A percentile compares a stretch with the other conserved stretches of the same genome.
Conservation (phyloP, 2,888 invertebrate genomes). For the Lumbricus terrestris region DNA sequence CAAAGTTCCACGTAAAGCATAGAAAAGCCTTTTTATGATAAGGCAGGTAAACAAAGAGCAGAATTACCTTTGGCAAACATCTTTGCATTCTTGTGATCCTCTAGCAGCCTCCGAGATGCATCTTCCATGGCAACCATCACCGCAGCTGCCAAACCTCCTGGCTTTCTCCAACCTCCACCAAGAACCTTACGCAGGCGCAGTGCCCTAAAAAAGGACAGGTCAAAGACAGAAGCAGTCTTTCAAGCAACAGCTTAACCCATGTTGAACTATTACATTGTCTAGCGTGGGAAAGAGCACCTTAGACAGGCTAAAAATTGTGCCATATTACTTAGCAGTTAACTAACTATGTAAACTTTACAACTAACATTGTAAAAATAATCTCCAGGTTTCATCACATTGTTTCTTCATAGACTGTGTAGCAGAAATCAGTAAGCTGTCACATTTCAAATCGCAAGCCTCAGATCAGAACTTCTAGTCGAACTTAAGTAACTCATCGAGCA, state of each 20-base stretch:
- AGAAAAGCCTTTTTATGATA: background rate
- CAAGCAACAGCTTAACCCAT: background rate
- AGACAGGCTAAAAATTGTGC: background rate
- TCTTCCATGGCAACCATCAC: constrained; percentile 78
- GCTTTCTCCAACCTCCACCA: constrained; percentile 92
- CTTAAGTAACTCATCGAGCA: background rate
- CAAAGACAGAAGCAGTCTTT: background rate
- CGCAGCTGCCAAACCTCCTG: constrained; percentile 85
- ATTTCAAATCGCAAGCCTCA: background rate
- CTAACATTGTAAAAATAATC: background rate
- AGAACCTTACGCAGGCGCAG: constrained; percentile 78
- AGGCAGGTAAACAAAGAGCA: background rate
- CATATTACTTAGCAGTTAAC: background rate
- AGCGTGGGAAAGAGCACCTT: background rate
- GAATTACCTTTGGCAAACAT: constrained; percentile 33
- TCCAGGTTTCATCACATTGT: background rate
- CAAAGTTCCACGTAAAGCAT: background rate
- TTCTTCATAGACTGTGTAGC: background rate
- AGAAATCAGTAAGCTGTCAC: background rate
- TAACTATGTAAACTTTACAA: background rate
- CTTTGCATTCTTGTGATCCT: constrained; percentile 68
- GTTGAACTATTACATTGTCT: background rate
- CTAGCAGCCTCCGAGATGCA: constrained; percentile 69
- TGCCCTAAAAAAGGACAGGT: constrained; percentile 65
- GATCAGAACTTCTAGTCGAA: background rate